phyloP scores from a whole-genome alignment of 2,797 vertebrate genomes.

The Carcharodon carcharias region DNA sequence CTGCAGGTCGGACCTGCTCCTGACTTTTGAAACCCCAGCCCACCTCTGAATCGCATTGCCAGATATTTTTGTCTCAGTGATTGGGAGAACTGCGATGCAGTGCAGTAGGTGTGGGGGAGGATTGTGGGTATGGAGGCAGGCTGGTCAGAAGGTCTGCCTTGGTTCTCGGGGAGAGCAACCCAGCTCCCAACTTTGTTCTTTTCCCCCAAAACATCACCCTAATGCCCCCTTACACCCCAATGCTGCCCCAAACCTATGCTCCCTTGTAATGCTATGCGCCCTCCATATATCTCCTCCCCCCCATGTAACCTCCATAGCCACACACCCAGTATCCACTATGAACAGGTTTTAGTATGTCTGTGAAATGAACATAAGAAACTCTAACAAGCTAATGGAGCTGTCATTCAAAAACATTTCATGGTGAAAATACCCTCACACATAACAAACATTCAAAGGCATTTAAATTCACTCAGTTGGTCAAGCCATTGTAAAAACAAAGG shows the following conservation, averaged over 20 bases:
- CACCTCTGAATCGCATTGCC: neutral
- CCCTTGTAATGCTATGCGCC: too few relatives aligned
- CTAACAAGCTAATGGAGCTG: too few relatives aligned
- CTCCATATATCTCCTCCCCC: too few relatives aligned
- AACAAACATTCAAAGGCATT: neutral
- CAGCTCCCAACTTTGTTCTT: neutral
- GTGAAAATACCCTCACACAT: neutral
- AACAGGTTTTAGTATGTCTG: too few relatives aligned
- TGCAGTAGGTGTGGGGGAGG: neutral
- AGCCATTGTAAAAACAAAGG: neutral
- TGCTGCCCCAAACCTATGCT: neutral
- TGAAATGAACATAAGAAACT: too few relatives aligned
- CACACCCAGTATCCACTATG: too few relatives aligned
- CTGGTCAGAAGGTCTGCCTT: too few relatives aligned
- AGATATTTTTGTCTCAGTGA: neutral
- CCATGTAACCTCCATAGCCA: too few relatives aligned
- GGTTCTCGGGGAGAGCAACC: neutral
- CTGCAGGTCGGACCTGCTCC: too few relatives aligned
- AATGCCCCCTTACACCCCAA: neutral
- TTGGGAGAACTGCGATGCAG: neutral
- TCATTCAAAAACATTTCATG: too few relatives aligned
- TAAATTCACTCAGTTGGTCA: neutral
- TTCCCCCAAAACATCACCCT: neutral
- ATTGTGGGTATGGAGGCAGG: neutral
- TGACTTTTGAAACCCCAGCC: neutral